These are phyloP conservation scores for Maylandia zebra DNA, from an alignment of 2,113 vertebrate genomes.

Conservation along the genomic window DNA sequence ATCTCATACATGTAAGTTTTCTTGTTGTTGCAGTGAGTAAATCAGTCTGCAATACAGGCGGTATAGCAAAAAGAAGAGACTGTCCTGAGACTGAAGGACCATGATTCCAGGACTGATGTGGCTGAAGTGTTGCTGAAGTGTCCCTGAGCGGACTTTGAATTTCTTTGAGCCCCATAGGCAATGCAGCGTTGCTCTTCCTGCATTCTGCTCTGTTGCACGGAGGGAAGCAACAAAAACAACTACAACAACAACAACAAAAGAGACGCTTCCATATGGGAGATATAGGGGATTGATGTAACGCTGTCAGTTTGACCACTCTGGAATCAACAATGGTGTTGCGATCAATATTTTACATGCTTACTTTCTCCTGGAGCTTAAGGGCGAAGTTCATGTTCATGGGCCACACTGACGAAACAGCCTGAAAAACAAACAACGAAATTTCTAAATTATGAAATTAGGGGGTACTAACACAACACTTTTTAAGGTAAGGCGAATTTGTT, in stretches of 20 bases:
- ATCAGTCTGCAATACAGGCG: not conserved
- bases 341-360: slow-evolving; percentile 44
- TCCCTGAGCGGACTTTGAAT: slow-evolving; percentile 38
- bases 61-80: not conserved
- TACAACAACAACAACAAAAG: not conserved
- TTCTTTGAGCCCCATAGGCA: not conserved
- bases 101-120: not conserved
- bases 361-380: not conserved
- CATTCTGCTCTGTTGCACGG: slow-evolving; percentile 1
- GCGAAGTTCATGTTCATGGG: not conserved
- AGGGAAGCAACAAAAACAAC: not conserved
- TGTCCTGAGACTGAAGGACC: not conserved
- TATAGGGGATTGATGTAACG: not conserved
- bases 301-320: slow-evolving; percentile 24
- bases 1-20: not conserved
- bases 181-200: not conserved
- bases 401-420: not conserved
- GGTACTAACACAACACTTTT: not conserved
- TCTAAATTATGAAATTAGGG: not conserved
- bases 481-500: not conserved
- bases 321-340: not conserved
- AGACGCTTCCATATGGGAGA: not conserved
- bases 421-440: not conserved
- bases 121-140: slow-evolving; percentile 8
- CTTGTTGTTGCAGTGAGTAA: not conserved